Evolutionary conservation across 2,113 vertebrate species (phyloP), one percentile per base, ranked within the genome.

Genomic region (Caretta caretta): DNA sequence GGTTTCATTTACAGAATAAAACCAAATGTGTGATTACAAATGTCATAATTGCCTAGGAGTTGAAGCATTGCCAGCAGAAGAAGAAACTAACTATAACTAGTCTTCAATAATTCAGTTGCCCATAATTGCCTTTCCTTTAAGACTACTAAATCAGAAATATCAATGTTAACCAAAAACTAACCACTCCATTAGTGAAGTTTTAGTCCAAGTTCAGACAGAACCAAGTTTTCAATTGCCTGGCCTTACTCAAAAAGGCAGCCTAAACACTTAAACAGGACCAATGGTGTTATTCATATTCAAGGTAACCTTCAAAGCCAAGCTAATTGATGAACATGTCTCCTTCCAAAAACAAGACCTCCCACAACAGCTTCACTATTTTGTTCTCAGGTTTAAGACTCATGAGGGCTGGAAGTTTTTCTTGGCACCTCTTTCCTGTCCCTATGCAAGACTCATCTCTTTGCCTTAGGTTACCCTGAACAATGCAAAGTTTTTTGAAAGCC

Each of bases 291-390:
- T 72, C 17, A 72, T 80, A 56, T 51, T 95, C 51, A 84, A 85
- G 42, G 62, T 29, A 62, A 88, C 48, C 72, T 56, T 78, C 48
- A 94, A 96, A 94, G 90, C 4, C 17, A 84, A 83, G 93, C 81
- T 91, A 87, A 82, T 19, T 25, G 35, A 83, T 24, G 27, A 89
- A 14, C 84, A 0, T n/a, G 0, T 56, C 90, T 82, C 93, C 48
- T 13, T 83, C 22, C 51, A 29, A 3, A 79, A n/a, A n/a, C 42
- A 89, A 35, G 91, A 86, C 38, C 89, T 88, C 49, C 56, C 56
- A 54, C 35, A 72, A 80, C 7, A 78, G n/a, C 65, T 38, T 72
- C 19, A 72, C 65, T 72, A 38, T 20, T 72, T n/a, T 38, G n/a
- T 22, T 38, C 65, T 72, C 65, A 72, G 22, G 19, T 38, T 38